Conservation (phyloP, 2,888 invertebrate genomes). For the Hydrotaea cyrtoneurina region DNA sequence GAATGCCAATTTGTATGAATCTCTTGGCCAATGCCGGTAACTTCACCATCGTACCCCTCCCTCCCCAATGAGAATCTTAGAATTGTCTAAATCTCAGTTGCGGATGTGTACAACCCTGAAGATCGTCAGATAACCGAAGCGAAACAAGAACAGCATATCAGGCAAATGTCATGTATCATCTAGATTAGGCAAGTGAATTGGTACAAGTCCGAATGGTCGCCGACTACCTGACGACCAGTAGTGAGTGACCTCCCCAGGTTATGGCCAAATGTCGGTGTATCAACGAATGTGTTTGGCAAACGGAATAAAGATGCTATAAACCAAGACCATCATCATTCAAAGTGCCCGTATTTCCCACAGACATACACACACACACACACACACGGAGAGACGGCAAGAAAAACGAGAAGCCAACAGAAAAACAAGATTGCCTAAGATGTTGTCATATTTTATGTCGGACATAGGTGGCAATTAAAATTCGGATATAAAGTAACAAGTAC, state of each 20-base stretch:
- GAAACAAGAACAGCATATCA: slow-evolving; percentile 22
- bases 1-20: too few species aligned
- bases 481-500: slow-evolving; percentile 65
- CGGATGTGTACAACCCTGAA: slow-evolving; percentile 22
- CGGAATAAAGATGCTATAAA: slow-evolving; percentile 61
- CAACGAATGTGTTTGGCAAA: slow-evolving; percentile 26
- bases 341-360: slow-evolving; percentile 33
- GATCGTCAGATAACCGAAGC: slow-evolving; percentile 1
- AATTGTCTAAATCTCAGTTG: background rate
- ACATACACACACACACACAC: too few species aligned
- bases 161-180: slow-evolving; percentile 10
- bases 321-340: slow-evolving; percentile 22
- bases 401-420: background rate
- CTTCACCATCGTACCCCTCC: too few species aligned
- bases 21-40: too few species aligned
- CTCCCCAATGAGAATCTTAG: background rate
- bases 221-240: background rate
- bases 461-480: slow-evolving; percentile 64
- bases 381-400: slow-evolving; percentile 43
- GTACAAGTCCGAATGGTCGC: background rate
- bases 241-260: slow-evolving; percentile 63
- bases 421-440: slow-evolving; percentile 62
- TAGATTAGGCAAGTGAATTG: slow-evolving; percentile 21
- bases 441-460: slow-evolving; percentile 50
- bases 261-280: background rate